A percentile compares a stretch with the other conserved stretches of the same genome.
These are phyloP conservation scores for Eudyptes chrysolophus DNA, from an alignment of 2,113 vertebrate genomes.

Conservation along the genomic window DNA sequence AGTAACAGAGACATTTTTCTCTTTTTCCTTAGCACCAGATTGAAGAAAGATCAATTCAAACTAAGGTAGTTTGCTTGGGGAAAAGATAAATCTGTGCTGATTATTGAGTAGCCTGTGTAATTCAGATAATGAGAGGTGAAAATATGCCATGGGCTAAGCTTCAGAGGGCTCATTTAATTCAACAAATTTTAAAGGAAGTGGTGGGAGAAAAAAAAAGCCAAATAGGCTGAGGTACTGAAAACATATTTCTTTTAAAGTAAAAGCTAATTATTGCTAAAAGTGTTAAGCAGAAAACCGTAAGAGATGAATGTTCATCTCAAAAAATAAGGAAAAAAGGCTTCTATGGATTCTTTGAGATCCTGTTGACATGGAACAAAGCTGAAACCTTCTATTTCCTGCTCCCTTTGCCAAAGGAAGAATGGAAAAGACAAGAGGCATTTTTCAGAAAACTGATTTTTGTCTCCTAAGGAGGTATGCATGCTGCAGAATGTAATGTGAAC, in stretches of 20 bases:
- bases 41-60: neutral
- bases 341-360: neutral
- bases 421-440: neutral
- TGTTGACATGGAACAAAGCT: accelerated
- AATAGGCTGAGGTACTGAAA: neutral
- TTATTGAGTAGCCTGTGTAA: neutral
- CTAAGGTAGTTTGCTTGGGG: neutral
- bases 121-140: neutral
- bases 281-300: neutral
- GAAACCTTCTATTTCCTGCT: neutral
- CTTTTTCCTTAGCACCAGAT: neutral
- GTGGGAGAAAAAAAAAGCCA: neutral
- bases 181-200: slow-evolving; percentile 34
- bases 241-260: neutral
- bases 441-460: neutral
- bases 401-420: neutral
- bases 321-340: neutral
- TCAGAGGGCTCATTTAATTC: neutral
- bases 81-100: neutral
- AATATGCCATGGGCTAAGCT: neutral
- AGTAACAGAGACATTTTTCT: neutral
- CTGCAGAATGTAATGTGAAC: neutral
- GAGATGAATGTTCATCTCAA: neutral
- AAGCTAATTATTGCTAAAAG: neutral
- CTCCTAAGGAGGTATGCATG: neutral